These are phyloP conservation scores for Macrobrachium rosenbergii DNA, from an alignment of 1,140 invertebrate species.

Conservation along the genomic window DNA sequence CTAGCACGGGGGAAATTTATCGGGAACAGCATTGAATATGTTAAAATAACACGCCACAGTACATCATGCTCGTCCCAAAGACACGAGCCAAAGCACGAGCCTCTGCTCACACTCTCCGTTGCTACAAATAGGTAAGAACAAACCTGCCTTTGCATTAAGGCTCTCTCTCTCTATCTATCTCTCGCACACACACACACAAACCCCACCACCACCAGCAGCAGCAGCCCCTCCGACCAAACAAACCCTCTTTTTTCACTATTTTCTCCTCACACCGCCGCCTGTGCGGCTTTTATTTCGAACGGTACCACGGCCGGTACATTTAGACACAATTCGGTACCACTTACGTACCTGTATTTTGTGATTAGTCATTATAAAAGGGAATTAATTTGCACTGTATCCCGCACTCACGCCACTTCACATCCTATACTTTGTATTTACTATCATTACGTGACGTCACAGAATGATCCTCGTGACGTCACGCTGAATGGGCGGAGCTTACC, in stretches of 20 bases:
- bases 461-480: slow-evolving; percentile 65
- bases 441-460: slow-evolving; percentile 81
- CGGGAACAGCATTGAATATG: not conserved
- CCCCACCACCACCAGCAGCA: too few species aligned
- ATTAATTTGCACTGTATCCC: slow-evolving; percentile 72
- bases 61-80: too few species aligned
- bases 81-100: too few species aligned
- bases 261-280: slow-evolving; percentile 25
- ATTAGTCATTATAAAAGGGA: slow-evolving; percentile 72
- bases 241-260: slow-evolving; percentile 59
- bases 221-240: slow-evolving; percentile 24
- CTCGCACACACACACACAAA: too few species aligned
- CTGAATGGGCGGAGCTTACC: slow-evolving; percentile 52
- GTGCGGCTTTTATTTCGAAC: slow-evolving; percentile 46
- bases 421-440: slow-evolving; percentile 84
- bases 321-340: slow-evolving; percentile 57
- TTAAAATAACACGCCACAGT: too few species aligned
- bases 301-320: slow-evolving; percentile 55
- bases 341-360: slow-evolving; percentile 71
- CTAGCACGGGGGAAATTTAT: too few species aligned
- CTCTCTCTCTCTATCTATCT: too few species aligned
- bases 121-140: not conserved
- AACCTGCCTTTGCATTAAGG: slow-evolving; percentile 3
- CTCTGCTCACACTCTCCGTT: not conserved
- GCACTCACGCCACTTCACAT: slow-evolving; percentile 74